Conservation (phyloP, 2,797 vertebrate species). For the Neosilurus hyrtlii region DNA sequence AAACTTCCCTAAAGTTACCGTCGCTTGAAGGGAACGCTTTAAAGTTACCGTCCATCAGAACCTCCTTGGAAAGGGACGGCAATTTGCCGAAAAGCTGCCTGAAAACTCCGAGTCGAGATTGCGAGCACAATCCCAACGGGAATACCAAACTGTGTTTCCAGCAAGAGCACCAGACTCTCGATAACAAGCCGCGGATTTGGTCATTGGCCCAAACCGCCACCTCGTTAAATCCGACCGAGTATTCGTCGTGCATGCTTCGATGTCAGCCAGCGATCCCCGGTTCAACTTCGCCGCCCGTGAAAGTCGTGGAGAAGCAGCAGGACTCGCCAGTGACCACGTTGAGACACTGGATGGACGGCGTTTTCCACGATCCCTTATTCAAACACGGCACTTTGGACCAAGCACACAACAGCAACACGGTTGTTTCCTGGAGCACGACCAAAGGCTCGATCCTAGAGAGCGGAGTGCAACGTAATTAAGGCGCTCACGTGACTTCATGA, state of each 20-base stretch:
- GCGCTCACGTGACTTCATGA: background rate
- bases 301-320: constrained; percentile 80
- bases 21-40: constrained; percentile 74
- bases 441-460: constrained; percentile 87
- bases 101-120: constrained; percentile 73
- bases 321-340: constrained; percentile 96
- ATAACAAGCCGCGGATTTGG: constrained; percentile 95
- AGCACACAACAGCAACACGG: constrained; percentile 85
- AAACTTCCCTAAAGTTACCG: constrained; percentile 73
- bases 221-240: constrained; percentile 89
- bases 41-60: constrained; percentile 66
- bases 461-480: constrained; percentile 41
- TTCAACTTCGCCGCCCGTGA: constrained; percentile 73
- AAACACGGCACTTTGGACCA: constrained; percentile 98
- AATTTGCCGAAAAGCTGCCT: constrained; percentile 84
- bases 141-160: constrained; percentile 84
- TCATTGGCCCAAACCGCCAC: constrained; percentile 94
- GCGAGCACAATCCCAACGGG: constrained; percentile 73
- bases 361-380: constrained; percentile 97
- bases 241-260: constrained; percentile 93
- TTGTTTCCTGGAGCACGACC: constrained; percentile 89
- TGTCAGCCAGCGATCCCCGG: constrained; percentile 77
- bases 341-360: constrained; percentile 99
- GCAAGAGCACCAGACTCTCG: constrained; percentile 78
- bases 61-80: constrained; percentile 68